A percentile compares a stretch with the other conserved stretches of the same genome.
phyloP scores from a whole-genome alignment of 1,140 invertebrate species.

The Wasmannia auropunctata region DNA sequence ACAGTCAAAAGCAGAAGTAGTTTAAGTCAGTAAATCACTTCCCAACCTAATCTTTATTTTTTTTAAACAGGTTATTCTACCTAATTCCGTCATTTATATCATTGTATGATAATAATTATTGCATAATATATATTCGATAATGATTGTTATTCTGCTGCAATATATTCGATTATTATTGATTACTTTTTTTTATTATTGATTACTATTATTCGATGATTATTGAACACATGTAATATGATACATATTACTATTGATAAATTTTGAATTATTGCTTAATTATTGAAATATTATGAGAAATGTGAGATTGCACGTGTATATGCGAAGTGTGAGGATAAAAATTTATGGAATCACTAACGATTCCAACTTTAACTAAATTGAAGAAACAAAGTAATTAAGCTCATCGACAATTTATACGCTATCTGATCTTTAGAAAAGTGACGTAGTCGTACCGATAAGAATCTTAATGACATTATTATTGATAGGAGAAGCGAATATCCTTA shows the following conservation, averaged over 20 bases:
- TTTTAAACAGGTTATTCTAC: not conserved
- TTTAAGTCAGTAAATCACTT: not conserved
- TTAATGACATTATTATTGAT: not conserved
- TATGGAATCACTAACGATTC: not conserved
- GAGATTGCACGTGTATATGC: not conserved
- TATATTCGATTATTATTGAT: no score
- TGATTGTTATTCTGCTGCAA: not conserved
- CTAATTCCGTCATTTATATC: not conserved
- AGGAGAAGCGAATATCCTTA: not conserved
- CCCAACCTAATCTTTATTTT: no score
- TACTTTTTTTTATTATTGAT: no score
- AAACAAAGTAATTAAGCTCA: not conserved
- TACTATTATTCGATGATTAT: no score
- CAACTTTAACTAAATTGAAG: not conserved
- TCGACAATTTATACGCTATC: not conserved
- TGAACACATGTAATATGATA: no score
- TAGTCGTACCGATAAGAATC: not conserved
- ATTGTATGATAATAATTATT: not conserved
- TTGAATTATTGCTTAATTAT: not conserved
- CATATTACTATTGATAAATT: not conserved
- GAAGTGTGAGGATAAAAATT: not conserved
- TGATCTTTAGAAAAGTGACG: not conserved
- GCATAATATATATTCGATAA: not conserved
- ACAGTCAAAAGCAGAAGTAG: constrained; percentile 9
- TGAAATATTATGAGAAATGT: not conserved